Conservation (phyloP, 1,140 invertebrate species). For the Diabrotica undecimpunctata region DNA sequence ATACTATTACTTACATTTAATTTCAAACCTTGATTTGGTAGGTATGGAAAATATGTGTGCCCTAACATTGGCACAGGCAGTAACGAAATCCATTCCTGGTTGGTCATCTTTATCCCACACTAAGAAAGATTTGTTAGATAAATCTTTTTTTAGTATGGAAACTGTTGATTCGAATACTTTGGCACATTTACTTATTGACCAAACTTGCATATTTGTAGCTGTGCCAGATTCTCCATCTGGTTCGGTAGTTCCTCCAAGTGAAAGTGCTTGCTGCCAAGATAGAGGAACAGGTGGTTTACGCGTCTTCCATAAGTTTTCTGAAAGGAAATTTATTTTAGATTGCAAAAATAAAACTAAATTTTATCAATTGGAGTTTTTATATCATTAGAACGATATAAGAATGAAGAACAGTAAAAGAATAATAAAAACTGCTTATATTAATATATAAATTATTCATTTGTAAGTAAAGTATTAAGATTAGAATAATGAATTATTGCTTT, state of each 20-base stretch:
- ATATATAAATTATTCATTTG: no score
- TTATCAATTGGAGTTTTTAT: no score
- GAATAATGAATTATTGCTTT: no score
- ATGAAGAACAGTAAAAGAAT: no score
- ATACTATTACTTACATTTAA: conserved; percentile 76
- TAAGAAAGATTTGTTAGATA: conserved; percentile 66
- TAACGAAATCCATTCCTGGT: conserved; percentile 92
- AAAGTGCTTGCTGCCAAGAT: conserved; percentile 57
- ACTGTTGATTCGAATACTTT: conserved; percentile 74
- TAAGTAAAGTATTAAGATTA: no score
- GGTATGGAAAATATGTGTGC: conserved; percentile 88
- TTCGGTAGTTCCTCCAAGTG: conserved; percentile 27
- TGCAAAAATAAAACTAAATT: not conserved
- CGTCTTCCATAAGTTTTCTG: conserved; percentile 87
- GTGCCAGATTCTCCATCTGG: conserved; percentile 26
- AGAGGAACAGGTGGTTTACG: conserved; percentile 78
- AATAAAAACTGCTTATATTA: no score
- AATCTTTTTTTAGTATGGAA: conserved; percentile 61
- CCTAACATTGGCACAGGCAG: conserved; percentile 90
- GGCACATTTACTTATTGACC: conserved; percentile 57
- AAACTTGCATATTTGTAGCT: conserved; percentile 43
- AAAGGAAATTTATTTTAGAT: conserved; percentile 17
- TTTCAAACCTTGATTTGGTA: conserved; percentile 85
- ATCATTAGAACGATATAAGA: no score
- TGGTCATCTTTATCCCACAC: conserved; percentile 99